These are phyloP conservation scores for Xerus inauris DNA, from an alignment of 2,113 vertebrate genomes.

Conservation along the genomic window DNA sequence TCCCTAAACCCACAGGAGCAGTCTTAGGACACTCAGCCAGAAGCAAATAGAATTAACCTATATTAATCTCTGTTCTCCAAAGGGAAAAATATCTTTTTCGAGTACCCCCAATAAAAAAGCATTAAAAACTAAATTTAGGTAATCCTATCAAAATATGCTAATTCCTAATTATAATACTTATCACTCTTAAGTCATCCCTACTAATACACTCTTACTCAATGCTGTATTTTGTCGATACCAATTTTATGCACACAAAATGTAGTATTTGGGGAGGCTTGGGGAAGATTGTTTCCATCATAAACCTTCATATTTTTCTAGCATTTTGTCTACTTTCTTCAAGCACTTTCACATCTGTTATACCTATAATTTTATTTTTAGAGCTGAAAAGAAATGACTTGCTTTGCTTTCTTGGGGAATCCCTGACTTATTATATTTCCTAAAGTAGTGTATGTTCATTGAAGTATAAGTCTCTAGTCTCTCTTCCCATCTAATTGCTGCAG, in stretches of 20 bases:
- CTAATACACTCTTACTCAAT: not conserved
- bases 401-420: constrained; percentile 54
- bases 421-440: constrained; percentile 7
- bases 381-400: constrained; percentile 33
- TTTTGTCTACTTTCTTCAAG: constrained; percentile 55
- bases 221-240: not conserved
- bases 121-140: constrained; percentile 37
- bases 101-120: constrained; percentile 25
- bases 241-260: not conserved
- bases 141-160: constrained; percentile 44
- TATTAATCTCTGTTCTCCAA: constrained; percentile 49
- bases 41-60: constrained; percentile 60
- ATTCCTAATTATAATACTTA: constrained; percentile 12
- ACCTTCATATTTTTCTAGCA: constrained; percentile 12
- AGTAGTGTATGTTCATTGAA: not conserved
- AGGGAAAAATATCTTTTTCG: constrained; percentile 48
- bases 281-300: not conserved
- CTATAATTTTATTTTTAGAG: constrained; percentile 44
- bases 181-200: not conserved
- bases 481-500: not conserved
- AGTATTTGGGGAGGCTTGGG: not conserved
- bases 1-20: not conserved
- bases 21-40: constrained; percentile 34
- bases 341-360: constrained; percentile 54
- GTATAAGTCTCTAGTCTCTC: not conserved